Base-by-base conservation (phyloP, 2,113 vertebrate genomes). In the Morone saxatilis region DNA sequence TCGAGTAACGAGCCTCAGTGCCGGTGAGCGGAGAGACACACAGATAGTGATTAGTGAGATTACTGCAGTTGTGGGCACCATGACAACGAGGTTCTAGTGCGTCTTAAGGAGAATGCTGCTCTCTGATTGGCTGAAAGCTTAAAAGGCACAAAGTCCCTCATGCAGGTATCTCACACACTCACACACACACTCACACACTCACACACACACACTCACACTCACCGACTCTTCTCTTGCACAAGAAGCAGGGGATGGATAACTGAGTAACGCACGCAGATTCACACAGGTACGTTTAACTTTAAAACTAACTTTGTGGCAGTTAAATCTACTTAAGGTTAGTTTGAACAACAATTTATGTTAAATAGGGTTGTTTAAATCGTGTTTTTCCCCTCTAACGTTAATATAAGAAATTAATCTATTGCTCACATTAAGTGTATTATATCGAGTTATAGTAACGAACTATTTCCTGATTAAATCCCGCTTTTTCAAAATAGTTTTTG, bases 121-220 rank as follows among this genome's bases (percentile, higher is more conserved):
- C 59, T 80, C 57, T 84, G 87, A 93, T 88, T 93, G 93, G 93
- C 86, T 88, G 3, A 71, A 13, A 53, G 87, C 84, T 87, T 61
- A 82, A 31, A 31, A 60, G 2, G 86, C 69, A 59, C 84, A 84
- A 88, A 89, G 86, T 86, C 86, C 83, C 14, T 62, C 47, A 0
- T 8, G 83, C 88, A 90, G 86, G 89, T 89, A 31, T 71, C 53
- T 22, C 14, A 1, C 25, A 1, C 25, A 25, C 25, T 1, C 25
- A 25, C 25, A 25, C 25, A 25, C 25, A 25, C 25, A 25, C 25
- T 25, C 25, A 1, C 25, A 1, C 25, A 25, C 25, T 1, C 25
- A 25, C 25, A 25, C 25, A 25, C 25, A 25, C 25, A 25, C 25
- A 25, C 25, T 1, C 25, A 25, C 40, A 20, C 41, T 16, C 40